Percentiles rank a stretch among this genome's conserved stretches.
Conservation (phyloP, 2,113 vertebrate genomes). For the Strix aluco region DNA sequence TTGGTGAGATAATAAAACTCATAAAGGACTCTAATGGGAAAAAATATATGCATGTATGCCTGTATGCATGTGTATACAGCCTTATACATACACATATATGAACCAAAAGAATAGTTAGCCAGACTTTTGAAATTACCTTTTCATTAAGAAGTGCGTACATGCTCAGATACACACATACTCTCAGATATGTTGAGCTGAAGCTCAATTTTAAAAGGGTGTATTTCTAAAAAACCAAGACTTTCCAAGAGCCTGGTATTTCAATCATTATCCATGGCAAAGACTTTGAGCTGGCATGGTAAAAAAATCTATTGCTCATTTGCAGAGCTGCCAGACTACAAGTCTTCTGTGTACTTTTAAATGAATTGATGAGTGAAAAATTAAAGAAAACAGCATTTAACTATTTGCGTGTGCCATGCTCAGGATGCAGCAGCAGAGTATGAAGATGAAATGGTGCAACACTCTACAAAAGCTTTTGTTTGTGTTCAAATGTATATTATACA, state of each 20-base stretch:
- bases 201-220: background rate
- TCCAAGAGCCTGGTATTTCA: background rate
- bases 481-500: background rate
- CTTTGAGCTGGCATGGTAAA: background rate
- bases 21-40: background rate
- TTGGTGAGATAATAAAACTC: background rate
- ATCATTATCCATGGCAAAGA: background rate
- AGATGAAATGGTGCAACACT: background rate
- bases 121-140: background rate
- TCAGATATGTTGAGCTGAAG: background rate
- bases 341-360: background rate
- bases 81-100: background rate
- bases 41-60: background rate
- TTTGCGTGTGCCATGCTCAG: background rate
- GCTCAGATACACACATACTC: background rate
- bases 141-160: background rate
- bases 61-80: background rate
- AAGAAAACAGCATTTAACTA: background rate
- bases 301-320: background rate
- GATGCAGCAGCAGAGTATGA: background rate
- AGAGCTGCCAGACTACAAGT: background rate
- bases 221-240: background rate
- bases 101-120: background rate
- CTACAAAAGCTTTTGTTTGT: background rate
- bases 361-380: background rate